These are phyloP conservation scores for Oryctolagus cuniculus DNA, from an alignment of 2,113 vertebrate genomes.

Conservation along the genomic window DNA sequence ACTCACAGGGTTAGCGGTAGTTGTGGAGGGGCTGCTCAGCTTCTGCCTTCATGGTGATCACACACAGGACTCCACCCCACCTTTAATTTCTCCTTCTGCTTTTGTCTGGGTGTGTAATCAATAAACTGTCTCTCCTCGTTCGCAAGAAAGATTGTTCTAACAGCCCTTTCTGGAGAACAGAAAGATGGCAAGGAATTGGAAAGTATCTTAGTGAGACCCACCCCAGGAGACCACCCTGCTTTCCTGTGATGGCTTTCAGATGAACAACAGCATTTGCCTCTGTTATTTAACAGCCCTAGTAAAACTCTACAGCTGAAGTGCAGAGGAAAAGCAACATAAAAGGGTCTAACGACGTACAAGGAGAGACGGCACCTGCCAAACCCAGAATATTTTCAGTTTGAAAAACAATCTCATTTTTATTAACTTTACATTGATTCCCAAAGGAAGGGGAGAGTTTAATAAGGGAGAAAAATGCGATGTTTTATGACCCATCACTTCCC, in stretches of 20 bases:
- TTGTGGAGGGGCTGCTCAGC: neutral
- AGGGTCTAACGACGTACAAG: neutral
- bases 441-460: constrained; percentile 20
- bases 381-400: constrained; percentile 33
- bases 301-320: neutral
- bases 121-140: neutral
- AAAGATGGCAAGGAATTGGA: neutral
- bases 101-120: neutral
- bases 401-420: constrained; percentile 29
- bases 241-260: neutral
- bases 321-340: neutral
- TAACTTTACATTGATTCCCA: constrained; percentile 51
- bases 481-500: constrained; percentile 48
- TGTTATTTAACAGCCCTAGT: neutral
- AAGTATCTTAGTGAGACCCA: neutral
- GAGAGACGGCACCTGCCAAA: constrained; percentile 22
- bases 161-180: neutral
- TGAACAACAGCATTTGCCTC: neutral
- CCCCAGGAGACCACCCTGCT: neutral
- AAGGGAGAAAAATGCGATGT: constrained; percentile 1
- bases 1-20: neutral
- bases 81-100: neutral
- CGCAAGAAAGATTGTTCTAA: neutral
- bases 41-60: neutral
- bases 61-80: neutral